phyloP scores from a whole-genome alignment of 92 coral and sea anemone species.

The Phenganax subtilis region DNA sequence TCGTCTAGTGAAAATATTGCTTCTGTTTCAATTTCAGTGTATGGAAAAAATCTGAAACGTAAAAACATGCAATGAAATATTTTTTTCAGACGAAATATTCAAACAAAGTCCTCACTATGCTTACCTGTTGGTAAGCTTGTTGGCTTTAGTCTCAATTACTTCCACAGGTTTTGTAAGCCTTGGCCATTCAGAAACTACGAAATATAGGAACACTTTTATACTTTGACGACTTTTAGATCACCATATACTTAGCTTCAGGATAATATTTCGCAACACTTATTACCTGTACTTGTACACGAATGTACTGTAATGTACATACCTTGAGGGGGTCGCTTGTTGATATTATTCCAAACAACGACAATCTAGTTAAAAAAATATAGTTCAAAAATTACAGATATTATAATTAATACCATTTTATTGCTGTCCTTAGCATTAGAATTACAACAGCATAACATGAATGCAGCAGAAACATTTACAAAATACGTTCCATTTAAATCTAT shows the following conservation, averaged over 20 bases:
- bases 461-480: too few relatives aligned
- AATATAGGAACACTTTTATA: too few relatives aligned
- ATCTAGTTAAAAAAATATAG: constrained; percentile 50
- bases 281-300: background rate
- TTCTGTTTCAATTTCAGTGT: constrained; percentile 91
- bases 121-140: constrained; percentile 91
- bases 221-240: too few relatives aligned
- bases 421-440: too few relatives aligned
- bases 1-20: constrained; percentile 97
- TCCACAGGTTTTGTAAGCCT: constrained; percentile 79
- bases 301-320: constrained; percentile 37
- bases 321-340: constrained; percentile 79
- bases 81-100: background rate
- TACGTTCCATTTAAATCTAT: too few relatives aligned
- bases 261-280: background rate
- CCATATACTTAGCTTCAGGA: too few relatives aligned
- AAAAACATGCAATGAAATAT: background rate
- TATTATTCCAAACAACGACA: constrained; percentile 96
- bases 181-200: constrained; percentile 91
- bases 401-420: too few relatives aligned
- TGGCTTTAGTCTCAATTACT: constrained; percentile 82
- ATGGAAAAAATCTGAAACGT: constrained; percentile 73
- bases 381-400: too few relatives aligned
- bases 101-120: background rate
- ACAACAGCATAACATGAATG: too few relatives aligned